Conservation (phyloP, 2,113 vertebrate genomes). For the Propithecus coquereli region DNA sequence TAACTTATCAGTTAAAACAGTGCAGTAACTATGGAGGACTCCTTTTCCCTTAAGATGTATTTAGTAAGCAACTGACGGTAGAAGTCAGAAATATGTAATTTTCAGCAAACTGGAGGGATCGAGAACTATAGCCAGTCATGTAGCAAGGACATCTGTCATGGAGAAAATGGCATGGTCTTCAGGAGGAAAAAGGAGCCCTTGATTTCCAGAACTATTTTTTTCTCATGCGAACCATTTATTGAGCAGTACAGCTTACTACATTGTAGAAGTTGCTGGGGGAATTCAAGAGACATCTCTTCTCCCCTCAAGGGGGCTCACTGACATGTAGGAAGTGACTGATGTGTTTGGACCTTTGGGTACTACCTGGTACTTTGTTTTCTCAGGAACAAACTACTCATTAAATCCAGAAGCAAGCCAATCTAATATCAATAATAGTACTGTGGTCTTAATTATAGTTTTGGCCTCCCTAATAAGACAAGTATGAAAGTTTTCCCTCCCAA, state of each 20-base stretch:
- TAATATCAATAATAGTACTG: background rate
- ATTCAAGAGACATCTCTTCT: background rate
- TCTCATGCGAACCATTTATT: constrained; percentile 38
- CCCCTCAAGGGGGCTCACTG: background rate
- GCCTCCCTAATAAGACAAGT: background rate
- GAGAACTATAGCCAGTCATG: background rate
- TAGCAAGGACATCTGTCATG: background rate
- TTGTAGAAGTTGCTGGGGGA: background rate
- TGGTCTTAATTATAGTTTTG: background rate
- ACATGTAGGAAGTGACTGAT: background rate
- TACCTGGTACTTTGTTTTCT: background rate
- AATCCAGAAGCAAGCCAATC: constrained; percentile 6
- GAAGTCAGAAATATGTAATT: constrained; percentile 41
- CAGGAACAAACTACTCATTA: background rate
- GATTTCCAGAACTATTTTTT: background rate
- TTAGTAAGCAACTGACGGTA: constrained; percentile 8
- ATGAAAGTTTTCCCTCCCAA: background rate
- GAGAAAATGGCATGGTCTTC: background rate
- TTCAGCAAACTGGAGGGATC: background rate
- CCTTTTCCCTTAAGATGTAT: background rate
- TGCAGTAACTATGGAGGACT: constrained; percentile 7
- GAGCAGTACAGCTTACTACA: constrained; percentile 13
- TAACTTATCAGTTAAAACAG: constrained; percentile 10
- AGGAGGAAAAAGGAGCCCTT: background rate
- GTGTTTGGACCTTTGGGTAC: background rate